Percentiles rank a stretch among this genome's conserved stretches.
phyloP scores from a whole-genome alignment of 2,797 vertebrate species.

The Prionace glauca region DNA sequence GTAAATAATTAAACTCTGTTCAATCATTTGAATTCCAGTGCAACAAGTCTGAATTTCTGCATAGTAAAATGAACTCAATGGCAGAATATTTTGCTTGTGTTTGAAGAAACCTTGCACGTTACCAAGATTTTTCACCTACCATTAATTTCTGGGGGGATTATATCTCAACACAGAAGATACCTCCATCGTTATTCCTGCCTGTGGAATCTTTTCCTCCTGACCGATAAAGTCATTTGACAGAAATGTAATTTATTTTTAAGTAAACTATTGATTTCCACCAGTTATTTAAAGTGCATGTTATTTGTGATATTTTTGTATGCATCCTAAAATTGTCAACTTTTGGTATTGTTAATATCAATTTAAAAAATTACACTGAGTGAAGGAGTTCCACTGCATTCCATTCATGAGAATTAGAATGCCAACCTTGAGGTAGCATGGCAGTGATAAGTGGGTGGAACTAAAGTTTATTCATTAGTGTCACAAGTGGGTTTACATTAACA shows the following conservation, averaged over 20 bases:
- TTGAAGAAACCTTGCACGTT: background rate
- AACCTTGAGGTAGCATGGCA: background rate
- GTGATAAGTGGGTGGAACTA: background rate
- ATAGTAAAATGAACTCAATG: background rate
- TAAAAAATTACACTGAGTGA: background rate
- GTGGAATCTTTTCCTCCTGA: background rate
- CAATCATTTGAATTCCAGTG: background rate
- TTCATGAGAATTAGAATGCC: background rate
- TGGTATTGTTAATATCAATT: background rate
- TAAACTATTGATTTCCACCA: background rate
- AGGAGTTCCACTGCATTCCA: background rate
- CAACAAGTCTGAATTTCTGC: background rate
- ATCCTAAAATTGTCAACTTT: background rate
- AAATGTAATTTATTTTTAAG: background rate
- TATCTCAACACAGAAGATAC: background rate
- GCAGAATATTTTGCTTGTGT: background rate
- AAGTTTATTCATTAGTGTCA: too few relatives aligned
- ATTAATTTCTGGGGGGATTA: background rate
- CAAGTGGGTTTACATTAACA: too few relatives aligned
- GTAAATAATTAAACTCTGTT: background rate
- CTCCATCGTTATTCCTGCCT: background rate
- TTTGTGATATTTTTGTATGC: background rate
- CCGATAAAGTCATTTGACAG: background rate
- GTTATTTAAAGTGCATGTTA: background rate
- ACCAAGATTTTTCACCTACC: background rate